Evolutionary conservation across 2,113 vertebrate species (phyloP), one percentile per base, ranked within the genome.

Genomic region (Paramisgurnus dabryanus): DNA sequence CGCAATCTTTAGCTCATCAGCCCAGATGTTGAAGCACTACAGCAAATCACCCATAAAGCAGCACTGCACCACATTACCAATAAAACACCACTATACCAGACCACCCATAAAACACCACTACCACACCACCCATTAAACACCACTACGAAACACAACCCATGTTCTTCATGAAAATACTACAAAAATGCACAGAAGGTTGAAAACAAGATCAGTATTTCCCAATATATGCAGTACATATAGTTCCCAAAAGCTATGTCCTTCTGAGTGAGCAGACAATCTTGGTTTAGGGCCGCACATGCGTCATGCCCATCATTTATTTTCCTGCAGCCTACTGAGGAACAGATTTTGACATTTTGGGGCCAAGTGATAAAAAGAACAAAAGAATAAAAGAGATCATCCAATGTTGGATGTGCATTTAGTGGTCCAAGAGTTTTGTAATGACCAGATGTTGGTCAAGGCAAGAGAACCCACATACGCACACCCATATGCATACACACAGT

Each of bases 401-500:
- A 55, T 43, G 15, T 68, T 67, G 60, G 65, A 68, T 68, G 65
- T 79, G 34, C 55, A 75, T 63, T 76, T 76, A 75, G 71, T 60
- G 47, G 76, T 67, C 73, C 57, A 63, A 49, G 18, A 47, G 55
- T 75, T 83, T 69, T 67, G 61, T 64, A 66, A 58, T 34, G 41
- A 64, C 72, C 72, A 80, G 82, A 83, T 80, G 67, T 67, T 77
- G 55, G 12, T 61, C 15, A 45, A 22, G 41, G 41, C n/a, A 70
- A 27, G 7, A 2, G 55, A 9, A 55, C 49, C 11, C 27, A 43
- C 11, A 41, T 34, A 57, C 40, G 41, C 18, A 71, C 49, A 60
- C 57, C 72, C 53, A 66, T 34, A 39, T 22, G 58, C 47, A 80
- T 12, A 64, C 45, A 72, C 43, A 43, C 61, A 74, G 11, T 41